Evolutionary conservation across 1,140 invertebrate genomes (phyloP).

Genomic region (Apis florea): DNA sequence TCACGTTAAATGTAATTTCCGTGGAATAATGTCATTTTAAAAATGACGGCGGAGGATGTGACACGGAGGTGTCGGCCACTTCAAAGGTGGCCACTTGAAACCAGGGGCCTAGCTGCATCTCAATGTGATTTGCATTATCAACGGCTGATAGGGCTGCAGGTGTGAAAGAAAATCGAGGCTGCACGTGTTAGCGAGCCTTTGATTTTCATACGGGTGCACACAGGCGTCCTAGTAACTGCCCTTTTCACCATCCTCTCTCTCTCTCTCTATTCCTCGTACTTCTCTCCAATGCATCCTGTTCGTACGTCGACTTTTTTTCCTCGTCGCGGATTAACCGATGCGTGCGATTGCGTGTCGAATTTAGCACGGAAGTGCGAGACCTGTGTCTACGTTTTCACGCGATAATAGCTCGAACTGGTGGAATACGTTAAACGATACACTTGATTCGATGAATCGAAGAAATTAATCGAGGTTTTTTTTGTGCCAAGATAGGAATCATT

Average conservation of each 20-base stretch:
- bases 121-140: slow-evolving; percentile 54
- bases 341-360: slow-evolving; percentile 60
- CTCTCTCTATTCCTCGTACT: neutral
- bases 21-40: slow-evolving; percentile 13
- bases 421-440: neutral
- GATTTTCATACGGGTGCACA: slow-evolving; percentile 60
- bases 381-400: slow-evolving; percentile 39
- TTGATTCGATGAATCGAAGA: neutral
- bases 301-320: slow-evolving; percentile 10
- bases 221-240: slow-evolving; percentile 23
- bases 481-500: neutral
- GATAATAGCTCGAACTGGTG: slow-evolving; percentile 16
- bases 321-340: slow-evolving; percentile 49
- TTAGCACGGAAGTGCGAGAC: slow-evolving; percentile 33
- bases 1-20: slow-evolving; percentile 28
- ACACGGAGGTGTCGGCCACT: neutral
- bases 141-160: slow-evolving; percentile 53
- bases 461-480: no score
- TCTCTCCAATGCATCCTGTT: neutral
- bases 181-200: slow-evolving; percentile 55
- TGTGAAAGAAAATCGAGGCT: slow-evolving; percentile 61
- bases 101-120: slow-evolving; percentile 41
- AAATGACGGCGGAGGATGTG: neutral
- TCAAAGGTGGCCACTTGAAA: slow-evolving; percentile 35
- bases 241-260: slow-evolving; percentile 36